Evolutionary conservation across 1,140 invertebrate genomes (phyloP).

Genomic region (Drosophila obscura): DNA sequence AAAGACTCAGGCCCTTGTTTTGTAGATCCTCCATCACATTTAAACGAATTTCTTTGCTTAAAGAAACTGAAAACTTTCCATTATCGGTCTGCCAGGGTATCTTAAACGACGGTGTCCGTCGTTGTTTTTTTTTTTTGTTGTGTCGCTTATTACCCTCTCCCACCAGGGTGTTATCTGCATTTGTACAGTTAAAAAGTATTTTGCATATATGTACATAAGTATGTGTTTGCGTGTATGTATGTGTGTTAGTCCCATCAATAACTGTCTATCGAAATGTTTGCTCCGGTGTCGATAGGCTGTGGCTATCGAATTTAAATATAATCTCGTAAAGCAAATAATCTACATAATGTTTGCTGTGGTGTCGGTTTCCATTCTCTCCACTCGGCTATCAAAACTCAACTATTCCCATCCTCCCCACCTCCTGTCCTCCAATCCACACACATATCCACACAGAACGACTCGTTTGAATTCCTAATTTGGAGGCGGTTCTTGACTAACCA

Average conservation of each 20-base stretch:
- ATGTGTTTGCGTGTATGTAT: conserved; percentile 28
- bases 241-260: conserved; percentile 30
- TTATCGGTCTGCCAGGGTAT: no score
- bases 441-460: no score
- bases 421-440: conserved; percentile 4
- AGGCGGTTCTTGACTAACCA: conserved; percentile 48
- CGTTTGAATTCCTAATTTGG: conserved; percentile 24
- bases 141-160: conserved; percentile 9
- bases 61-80: no score
- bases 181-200: conserved; percentile 25
- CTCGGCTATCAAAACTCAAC: background rate
- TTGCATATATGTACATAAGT: conserved; percentile 4
- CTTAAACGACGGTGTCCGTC: no score
- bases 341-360: conserved; percentile 53
- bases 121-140: conserved; percentile 3
- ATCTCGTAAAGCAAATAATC: conserved; percentile 43
- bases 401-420: background rate
- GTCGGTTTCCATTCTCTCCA: conserved; percentile 49
- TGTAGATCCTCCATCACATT: no score
- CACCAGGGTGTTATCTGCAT: conserved; percentile 4
- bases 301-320: conserved; percentile 32
- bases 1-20: no score
- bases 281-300: no score
- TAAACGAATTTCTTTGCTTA: no score
- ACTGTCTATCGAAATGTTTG: no score